These are phyloP conservation scores for Amblyjoppa fuscipennis DNA, from an alignment of 2,888 invertebrate species.

Conservation along the genomic window DNA sequence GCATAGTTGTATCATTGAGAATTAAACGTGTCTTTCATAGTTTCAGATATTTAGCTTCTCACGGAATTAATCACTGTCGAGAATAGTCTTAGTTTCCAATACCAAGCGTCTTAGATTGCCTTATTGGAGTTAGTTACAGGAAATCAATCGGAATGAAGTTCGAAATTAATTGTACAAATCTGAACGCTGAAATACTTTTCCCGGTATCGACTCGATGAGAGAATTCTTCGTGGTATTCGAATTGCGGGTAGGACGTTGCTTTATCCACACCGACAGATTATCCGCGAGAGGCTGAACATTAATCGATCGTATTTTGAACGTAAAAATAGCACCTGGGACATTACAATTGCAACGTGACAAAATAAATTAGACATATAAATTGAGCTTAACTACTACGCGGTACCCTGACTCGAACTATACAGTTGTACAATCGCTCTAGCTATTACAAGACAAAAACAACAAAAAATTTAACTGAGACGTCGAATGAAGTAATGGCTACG, in stretches of 20 bases:
- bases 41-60: constrained; percentile 51
- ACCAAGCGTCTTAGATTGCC: constrained; percentile 17
- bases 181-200: constrained; percentile 34
- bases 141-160: constrained; percentile 37
- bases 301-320: constrained; percentile 44
- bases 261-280: constrained; percentile 33
- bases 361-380: constrained; percentile 66
- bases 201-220: constrained; percentile 2
- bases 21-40: constrained; percentile 37
- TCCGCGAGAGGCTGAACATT: constrained; percentile 59
- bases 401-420: constrained; percentile 69
- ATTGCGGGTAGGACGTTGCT: neutral
- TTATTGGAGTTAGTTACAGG: constrained; percentile 35
- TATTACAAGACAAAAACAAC: constrained; percentile 36
- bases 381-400: constrained; percentile 66
- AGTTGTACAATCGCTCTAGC: constrained; percentile 64
- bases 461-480: constrained; percentile 33
- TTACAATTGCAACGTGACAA: constrained; percentile 62
- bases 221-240: constrained; percentile 8
- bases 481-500: constrained; percentile 46
- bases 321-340: constrained; percentile 71
- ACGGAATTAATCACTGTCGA: constrained; percentile 45
- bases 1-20: constrained; percentile 50
- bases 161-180: constrained; percentile 14
- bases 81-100: constrained; percentile 36